Percentiles rank a stretch among this genome's conserved stretches.
Conservation (phyloP, 2,888 invertebrate genomes). For the Crocallis elinguaria region DNA sequence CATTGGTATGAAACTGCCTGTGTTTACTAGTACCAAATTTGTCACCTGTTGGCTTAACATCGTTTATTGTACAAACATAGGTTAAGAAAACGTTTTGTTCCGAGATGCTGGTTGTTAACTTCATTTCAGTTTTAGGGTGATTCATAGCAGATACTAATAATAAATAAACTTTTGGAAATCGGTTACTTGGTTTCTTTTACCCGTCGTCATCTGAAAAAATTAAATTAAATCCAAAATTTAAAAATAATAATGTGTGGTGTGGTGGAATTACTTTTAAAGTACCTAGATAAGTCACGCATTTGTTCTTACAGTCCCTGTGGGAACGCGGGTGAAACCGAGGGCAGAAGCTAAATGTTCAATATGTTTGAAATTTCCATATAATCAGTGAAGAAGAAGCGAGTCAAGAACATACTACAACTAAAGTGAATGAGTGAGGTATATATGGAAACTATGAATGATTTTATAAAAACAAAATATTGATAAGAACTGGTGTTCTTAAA, state of each 20-base stretch:
- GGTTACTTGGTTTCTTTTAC: not conserved
- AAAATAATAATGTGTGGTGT: not conserved
- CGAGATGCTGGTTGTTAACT: constrained; percentile 58
- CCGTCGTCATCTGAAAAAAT: constrained; percentile 14
- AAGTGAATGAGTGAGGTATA: too few relatives aligned
- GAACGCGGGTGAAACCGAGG: too few relatives aligned
- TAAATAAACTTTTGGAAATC: not conserved
- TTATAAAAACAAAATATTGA: too few relatives aligned
- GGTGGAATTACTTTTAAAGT: too few relatives aligned
- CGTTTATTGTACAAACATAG: constrained; percentile 67
- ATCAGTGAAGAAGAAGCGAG: too few relatives aligned
- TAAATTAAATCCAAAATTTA: not conserved
- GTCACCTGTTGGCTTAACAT: constrained; percentile 49
- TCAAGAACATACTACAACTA: too few relatives aligned
- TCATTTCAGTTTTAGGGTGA: constrained; percentile 43
- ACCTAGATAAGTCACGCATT: too few relatives aligned
- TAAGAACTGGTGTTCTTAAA: too few relatives aligned
- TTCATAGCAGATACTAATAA: constrained; percentile 10
- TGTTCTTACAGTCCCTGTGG: too few relatives aligned
- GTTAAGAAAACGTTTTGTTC: constrained; percentile 67
- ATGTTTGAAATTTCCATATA: too few relatives aligned
- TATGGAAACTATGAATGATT: too few relatives aligned
- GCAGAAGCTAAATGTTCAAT: too few relatives aligned
- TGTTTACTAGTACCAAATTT: constrained; percentile 25
- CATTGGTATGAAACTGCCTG: constrained; percentile 35